Conservation (phyloP, 2,113 vertebrate genomes). For the Cyanoderma ruficeps region DNA sequence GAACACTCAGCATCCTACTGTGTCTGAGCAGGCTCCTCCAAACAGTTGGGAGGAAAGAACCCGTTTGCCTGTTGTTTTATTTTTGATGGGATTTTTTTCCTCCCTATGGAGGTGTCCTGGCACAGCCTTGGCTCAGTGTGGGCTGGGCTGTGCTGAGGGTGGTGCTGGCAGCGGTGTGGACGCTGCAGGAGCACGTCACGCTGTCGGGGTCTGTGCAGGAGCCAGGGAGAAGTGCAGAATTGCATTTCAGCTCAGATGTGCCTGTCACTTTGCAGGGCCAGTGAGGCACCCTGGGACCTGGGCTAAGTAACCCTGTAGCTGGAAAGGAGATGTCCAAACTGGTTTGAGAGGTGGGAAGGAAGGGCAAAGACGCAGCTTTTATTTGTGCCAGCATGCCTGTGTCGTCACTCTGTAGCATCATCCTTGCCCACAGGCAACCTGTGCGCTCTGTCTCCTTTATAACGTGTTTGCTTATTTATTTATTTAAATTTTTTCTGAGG, state of each 20-base stretch:
- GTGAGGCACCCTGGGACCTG: not conserved
- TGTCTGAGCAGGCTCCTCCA: not conserved
- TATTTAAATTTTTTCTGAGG: not conserved
- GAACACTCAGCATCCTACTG: not conserved
- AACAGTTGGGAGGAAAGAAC: too few relatives aligned
- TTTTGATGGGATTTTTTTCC: not conserved
- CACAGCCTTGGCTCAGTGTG: not conserved
- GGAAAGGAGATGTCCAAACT: rapidly evolving
- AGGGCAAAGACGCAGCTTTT: not conserved
- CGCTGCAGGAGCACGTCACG: not conserved
- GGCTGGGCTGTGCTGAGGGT: rapidly evolving
- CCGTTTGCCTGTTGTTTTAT: not conserved
- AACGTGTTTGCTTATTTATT: not conserved
- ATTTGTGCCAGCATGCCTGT: rapidly evolving
- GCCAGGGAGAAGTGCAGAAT: not conserved
- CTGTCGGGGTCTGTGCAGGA: rapidly evolving
- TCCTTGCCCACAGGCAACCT: not conserved
- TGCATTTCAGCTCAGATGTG: not conserved
- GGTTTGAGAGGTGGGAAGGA: not conserved
- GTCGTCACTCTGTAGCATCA: not conserved
- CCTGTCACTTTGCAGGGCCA: too few relatives aligned
- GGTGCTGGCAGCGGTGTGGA: not conserved
- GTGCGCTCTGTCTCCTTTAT: not conserved
- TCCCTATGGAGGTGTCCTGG: rapidly evolving
- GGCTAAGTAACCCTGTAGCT: rapidly evolving